A percentile compares a stretch with the other conserved stretches of the same genome.
Conservation (phyloP, 2,113 vertebrate species). For the Pavo muticus region DNA sequence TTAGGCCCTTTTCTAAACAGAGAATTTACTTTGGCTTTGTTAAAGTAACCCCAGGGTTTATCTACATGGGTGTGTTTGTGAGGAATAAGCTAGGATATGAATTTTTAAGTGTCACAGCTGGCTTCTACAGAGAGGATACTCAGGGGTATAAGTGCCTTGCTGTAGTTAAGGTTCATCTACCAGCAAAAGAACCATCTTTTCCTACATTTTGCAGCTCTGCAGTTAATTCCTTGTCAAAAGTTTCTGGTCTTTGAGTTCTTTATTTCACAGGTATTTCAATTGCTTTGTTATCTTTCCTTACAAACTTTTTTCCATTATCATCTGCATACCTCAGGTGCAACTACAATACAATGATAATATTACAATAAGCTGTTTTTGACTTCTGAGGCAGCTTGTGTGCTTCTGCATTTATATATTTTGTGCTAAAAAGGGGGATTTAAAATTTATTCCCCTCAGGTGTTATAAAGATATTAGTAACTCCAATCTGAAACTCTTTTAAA, state of each 20-base stretch:
- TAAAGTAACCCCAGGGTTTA: slow-evolving; percentile 46
- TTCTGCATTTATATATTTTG: not conserved
- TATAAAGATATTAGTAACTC: not conserved
- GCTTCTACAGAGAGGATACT: not conserved
- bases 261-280: not conserved
- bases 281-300: not conserved
- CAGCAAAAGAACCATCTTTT: not conserved
- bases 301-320: not conserved
- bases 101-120: slow-evolving; percentile 57
- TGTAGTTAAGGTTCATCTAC: slow-evolving; percentile 35
- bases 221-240: not conserved
- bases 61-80: not conserved
- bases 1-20: slow-evolving; percentile 34
- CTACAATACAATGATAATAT: not conserved
- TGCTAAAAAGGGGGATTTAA: not conserved
- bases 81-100: slow-evolving; percentile 32
- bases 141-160: not conserved
- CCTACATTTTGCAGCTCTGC: not conserved
- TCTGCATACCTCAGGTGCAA: not conserved
- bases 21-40: slow-evolving; percentile 27
- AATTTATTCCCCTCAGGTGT: not conserved
- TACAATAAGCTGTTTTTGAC: not conserved
- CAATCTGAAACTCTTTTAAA: not conserved
- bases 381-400: not conserved
- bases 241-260: not conserved